Conservation (phyloP, 2,888 invertebrate species). For the Erebia epiphron region DNA sequence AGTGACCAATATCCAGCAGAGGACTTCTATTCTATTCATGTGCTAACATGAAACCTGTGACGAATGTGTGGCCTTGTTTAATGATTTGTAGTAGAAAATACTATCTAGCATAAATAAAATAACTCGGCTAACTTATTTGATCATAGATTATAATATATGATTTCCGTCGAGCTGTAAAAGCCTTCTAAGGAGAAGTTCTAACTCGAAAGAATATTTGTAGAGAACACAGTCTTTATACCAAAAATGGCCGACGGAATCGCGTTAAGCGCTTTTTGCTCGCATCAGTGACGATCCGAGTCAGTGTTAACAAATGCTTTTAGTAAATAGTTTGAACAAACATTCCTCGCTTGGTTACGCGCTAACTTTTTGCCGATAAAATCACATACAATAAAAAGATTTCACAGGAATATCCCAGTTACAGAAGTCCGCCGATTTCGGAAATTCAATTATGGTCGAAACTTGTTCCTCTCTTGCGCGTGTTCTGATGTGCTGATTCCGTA, state of each 20-base stretch:
- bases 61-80: background rate
- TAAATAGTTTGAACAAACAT: slow-evolving; percentile 38
- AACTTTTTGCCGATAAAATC: slow-evolving; percentile 38
- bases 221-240: slow-evolving; percentile 21
- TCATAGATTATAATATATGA: background rate
- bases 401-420: slow-evolving; percentile 42
- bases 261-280: slow-evolving; percentile 40
- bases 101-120: background rate
- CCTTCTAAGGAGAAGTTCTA: background rate
- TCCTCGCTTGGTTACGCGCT: slow-evolving; percentile 37
- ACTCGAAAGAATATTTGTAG: slow-evolving; percentile 1
- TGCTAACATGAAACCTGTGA: no score
- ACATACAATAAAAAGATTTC: slow-evolving; percentile 40
- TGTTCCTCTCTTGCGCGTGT: slow-evolving; percentile 49
- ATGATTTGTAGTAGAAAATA: background rate
- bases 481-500: slow-evolving; percentile 66
- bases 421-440: slow-evolving; percentile 50
- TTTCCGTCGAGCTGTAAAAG: background rate
- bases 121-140: background rate
- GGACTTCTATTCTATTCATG: no score
- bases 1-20: no score
- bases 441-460: slow-evolving; percentile 60
- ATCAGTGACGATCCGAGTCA: slow-evolving; percentile 51
- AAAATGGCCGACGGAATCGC: slow-evolving; percentile 36
- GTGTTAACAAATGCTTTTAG: slow-evolving; percentile 68